Conservation (phyloP, 2,113 vertebrate species). For the Vombatus ursinus region DNA sequence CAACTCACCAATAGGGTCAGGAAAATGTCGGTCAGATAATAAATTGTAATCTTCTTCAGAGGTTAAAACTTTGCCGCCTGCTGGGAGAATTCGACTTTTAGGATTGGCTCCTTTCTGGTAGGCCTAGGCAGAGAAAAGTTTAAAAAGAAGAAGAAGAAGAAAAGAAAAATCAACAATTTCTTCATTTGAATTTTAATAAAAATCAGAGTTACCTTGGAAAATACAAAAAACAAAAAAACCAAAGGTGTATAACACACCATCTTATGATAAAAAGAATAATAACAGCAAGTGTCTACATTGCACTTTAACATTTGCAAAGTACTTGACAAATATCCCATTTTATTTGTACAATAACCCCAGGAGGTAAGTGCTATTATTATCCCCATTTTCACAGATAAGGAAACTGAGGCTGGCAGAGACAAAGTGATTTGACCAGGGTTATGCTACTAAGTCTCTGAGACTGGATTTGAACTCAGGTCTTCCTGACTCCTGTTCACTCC, state of each 20-base stretch:
- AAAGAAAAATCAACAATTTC: slow-evolving; percentile 4
- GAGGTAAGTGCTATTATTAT: neutral
- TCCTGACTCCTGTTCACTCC: neutral
- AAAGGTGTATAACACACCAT: neutral
- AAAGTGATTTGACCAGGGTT: neutral
- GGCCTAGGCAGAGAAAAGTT: slow-evolving; percentile 71
- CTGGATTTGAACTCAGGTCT: neutral
- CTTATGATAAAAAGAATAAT: neutral
- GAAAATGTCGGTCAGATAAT: slow-evolving; percentile 90
- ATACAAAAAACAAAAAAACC: neutral
- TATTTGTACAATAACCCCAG: neutral
- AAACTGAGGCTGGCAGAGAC: neutral
- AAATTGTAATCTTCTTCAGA: slow-evolving; percentile 90
- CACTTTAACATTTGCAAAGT: neutral
- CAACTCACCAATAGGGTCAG: slow-evolving; percentile 89
- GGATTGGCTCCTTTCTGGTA: slow-evolving; percentile 88
- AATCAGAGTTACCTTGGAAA: neutral
- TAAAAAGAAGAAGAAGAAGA: slow-evolving; percentile 33
- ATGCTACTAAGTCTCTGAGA: neutral
- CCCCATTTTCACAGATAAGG: neutral
- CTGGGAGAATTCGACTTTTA: slow-evolving; percentile 87
- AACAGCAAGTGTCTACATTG: neutral
- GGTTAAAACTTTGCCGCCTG: slow-evolving; percentile 89
- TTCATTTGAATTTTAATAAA: slow-evolving; percentile 33
- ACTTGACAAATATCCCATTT: neutral